Evolutionary conservation across 2,888 invertebrate species (phyloP), one percentile per base, ranked within the genome.

Genomic region (Agriopis marginaria): DNA sequence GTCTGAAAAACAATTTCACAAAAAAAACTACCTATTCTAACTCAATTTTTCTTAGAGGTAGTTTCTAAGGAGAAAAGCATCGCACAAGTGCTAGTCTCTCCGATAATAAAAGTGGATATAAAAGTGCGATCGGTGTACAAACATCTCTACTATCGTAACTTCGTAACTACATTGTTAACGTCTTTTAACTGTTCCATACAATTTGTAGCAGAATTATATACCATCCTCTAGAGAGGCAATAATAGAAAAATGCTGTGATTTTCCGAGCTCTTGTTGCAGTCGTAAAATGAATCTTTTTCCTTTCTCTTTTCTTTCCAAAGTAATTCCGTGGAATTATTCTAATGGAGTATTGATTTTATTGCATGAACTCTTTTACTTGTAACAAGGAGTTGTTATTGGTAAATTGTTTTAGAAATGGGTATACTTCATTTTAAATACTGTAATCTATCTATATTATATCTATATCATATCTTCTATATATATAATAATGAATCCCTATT

Each of bases 111-210:
- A 61, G 42, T 23, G 32, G 67, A 49, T 32, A 74, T 74, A 66
- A 68, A 70, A 61, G 42, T 49, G n/a, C 62, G 62, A 64, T 61
- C 50, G 55, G 51, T 17, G 63, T 63, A 59, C 66, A 58, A 58
- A 54, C 58, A 58, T 53, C 53, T 49, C 23, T 23, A 64, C 12
- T 7, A 58, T 58, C 45, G 44, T 58, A 58, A 72, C 68, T 66
- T 58, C 58, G 44, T 58, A 58, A 72, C 68, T 66, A 68, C 66
- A 70, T 68, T 67, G 72, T 70, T 66, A 70, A 65, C 60, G 67
- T 67, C 50, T 47, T 66, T 63, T 32, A 70, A 67, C 55, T 58
- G 45, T 63, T 49, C 61, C 47, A 51, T 39, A 53, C 66, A 62
- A 68, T 66, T 73, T 65, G 63, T 64, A 56, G 45, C 61, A 44